Evolutionary conservation across 2,888 invertebrate genomes (phyloP), one percentile per base, ranked within the genome.

Genomic region (Exocentrus adspersus): DNA sequence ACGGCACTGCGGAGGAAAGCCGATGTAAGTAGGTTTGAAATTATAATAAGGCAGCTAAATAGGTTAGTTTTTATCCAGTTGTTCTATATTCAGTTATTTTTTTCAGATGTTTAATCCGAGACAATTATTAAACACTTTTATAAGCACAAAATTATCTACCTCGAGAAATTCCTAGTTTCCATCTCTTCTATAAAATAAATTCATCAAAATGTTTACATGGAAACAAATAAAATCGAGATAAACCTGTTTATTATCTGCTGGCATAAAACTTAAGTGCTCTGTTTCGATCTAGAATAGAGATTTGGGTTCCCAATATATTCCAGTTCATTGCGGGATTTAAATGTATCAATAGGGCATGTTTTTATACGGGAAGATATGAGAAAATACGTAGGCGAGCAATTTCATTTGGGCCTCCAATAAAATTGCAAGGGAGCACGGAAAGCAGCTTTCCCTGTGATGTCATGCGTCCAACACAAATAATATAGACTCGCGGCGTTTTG

Each of bases 401-500:
- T 57, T 57, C 32, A 57, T 57, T 45, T 57, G 46, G 20, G 24
- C 46, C 57, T 46, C 30, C 14, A 19, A 46, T 57, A 57, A 46
- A 57, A 46, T n/a, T 16, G 32, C 17, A 57, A 32, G 57, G 19
- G 46, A 46, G 57, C 57, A 46, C 45, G 32, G 45, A 32, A 54
- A 42, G 28, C 54, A 43, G 37, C 43, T 28, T 28, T 16, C 43
- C 17, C 43, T 41, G 16, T 12, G 70, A 71, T 71, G 71, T 72
- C 72, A 76, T 69, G 72, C 70, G 64, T 68, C 71, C 68, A 59
- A 69, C 71, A 73, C 73, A 76, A 76, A 77, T 76, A 76, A 75
- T 72, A 69, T 66, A 69, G 72, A 72, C 72, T 68, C 71, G 76
- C 71, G 76, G 70, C 74, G 72, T 75, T 57, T 75, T 72, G 73